A percentile compares a stretch with the other conserved stretches of the same genome.
phyloP scores from a whole-genome alignment of 2,888 invertebrate genomes.

The Helobdella robusta region DNA sequence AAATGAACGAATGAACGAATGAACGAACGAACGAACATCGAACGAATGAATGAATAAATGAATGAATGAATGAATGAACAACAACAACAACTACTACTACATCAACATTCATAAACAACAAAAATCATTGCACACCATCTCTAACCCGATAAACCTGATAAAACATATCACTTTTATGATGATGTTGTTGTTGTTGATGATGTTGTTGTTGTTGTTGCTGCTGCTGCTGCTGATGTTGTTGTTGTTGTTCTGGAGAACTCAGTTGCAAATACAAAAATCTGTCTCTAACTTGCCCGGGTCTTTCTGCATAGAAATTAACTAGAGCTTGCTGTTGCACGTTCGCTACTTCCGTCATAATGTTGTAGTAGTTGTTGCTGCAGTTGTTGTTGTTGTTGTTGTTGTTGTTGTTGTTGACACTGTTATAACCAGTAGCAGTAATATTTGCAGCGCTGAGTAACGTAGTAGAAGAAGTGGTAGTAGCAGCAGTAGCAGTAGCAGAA shows the following conservation, averaged over 20 bases:
- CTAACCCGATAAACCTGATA: slow-evolving; percentile 9
- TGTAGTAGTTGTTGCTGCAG: too few species aligned
- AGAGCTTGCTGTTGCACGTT: background rate
- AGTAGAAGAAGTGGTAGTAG: too few species aligned
- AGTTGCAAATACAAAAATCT: slow-evolving; percentile 9
- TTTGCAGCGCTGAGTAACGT: too few species aligned
- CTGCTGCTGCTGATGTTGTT: background rate
- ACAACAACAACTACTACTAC: background rate
- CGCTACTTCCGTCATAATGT: background rate
- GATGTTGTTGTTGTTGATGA: too few species aligned
- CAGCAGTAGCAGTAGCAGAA: too few species aligned
- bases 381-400: too few species aligned
- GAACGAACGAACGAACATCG: too few species aligned
- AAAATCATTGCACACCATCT: background rate
- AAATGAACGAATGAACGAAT: too few species aligned
- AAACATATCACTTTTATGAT: slow-evolving; percentile 4
- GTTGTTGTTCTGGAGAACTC: background rate
- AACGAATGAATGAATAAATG: too few species aligned
- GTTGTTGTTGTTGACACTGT: too few species aligned
- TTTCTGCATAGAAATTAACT: slow-evolving; percentile 5
- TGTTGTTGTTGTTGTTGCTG: background rate
- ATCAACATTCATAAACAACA: background rate
- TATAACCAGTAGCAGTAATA: too few species aligned
- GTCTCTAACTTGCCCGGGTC: slow-evolving; percentile 4
- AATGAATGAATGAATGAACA: too few species aligned